These are phyloP conservation scores for Oreochromis niloticus DNA, from an alignment of 2,113 vertebrate species.

Conservation along the genomic window DNA sequence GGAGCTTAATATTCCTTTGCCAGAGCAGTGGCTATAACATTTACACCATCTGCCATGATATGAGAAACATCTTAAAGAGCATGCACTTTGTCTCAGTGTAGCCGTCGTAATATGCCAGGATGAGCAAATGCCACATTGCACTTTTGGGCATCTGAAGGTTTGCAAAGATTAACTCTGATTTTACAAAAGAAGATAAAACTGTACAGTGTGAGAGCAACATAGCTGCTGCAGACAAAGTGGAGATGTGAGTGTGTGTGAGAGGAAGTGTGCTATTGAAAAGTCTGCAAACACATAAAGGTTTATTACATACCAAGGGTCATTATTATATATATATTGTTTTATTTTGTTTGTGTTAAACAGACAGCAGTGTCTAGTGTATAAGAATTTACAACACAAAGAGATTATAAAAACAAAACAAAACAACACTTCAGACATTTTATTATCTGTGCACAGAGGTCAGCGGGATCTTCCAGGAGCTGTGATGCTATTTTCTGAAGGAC, in stretches of 20 bases:
- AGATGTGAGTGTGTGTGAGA: background rate
- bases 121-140: background rate
- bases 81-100: background rate
- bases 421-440: background rate
- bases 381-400: background rate
- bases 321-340: no score
- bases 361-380: background rate
- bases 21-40: background rate
- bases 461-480: background rate
- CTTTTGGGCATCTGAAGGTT: background rate
- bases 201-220: background rate
- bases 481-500: rapidly evolving
- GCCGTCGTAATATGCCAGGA: background rate
- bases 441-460: background rate
- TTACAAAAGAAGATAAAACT: background rate
- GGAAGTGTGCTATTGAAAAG: background rate
- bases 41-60: background rate
- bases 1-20: background rate
- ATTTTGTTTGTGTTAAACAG: background rate
- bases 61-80: background rate
- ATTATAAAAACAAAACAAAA: background rate
- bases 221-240: background rate
- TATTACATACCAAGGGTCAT: no score
- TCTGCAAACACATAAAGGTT: background rate
- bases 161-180: background rate